Evolutionary conservation across 2,888 invertebrate species (phyloP), one percentile per base, ranked within the genome.

Genomic region (Dyspetes luteomarginatus): DNA sequence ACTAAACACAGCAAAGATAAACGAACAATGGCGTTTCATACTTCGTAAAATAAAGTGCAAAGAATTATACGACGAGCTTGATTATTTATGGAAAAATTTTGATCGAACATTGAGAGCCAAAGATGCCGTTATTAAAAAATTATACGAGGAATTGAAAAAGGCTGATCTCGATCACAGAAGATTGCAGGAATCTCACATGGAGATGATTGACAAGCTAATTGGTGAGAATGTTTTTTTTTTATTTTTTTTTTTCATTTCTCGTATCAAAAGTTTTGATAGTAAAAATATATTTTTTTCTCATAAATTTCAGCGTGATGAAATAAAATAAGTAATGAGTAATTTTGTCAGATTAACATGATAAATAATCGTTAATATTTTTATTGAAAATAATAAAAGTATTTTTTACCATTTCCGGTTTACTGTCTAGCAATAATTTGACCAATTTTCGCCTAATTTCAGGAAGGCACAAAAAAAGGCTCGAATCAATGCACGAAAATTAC

Each of bases 21-120:
- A 97, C 89, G 96, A 97, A 92, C 95, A 96, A 91, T 97, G 97
- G 97, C 94, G 97, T 58, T 95, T 94, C 81, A 94, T 96, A 78
- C 92, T 97, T 71, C 94, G 97, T 0, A 94, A 94, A 89, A 94
- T 95, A 65, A 97, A 97, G 93, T 95, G 96, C 87, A 94, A 95
- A 78, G 96, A 97, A 88, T 93, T 97, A 92, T 94, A 94, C 45
- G 92, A 94, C 41, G 95, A 96, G 83, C 94, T 97, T 52, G 93
- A 95, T 93, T 93, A 94, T 77, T 92, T 95, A 89, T 93, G 93
- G 88, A 90, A 92, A 60, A 94, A 94, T 83, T 95, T 95, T 89
- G 94, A 95, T 85, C 93, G 93, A 85, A 92, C 94, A n/a, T 85
- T 96, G 15, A 94, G 94, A 30, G 93, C 94, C 9, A 97, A 97